Evolutionary conservation across 2,797 vertebrate species (phyloP).

Genomic region (Dicrostonyx torquatus): DNA sequence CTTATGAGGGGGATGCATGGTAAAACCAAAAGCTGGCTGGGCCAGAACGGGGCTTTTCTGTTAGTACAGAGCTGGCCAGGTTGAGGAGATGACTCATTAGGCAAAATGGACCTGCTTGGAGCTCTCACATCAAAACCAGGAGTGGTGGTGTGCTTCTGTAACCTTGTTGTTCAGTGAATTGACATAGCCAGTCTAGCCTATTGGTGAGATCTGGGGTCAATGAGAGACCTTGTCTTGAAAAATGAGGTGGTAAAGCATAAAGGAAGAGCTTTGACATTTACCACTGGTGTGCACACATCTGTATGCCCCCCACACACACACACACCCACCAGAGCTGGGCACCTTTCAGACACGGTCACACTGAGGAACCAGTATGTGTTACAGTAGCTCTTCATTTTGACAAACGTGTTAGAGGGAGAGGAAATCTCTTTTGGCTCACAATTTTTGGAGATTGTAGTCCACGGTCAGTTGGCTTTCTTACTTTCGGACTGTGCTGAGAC

Average conservation of each 20-base stretch:
- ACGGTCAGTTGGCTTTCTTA: neutral
- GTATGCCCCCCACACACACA: neutral
- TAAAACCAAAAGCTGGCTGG: rapidly evolving
- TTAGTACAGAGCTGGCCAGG: too few relatives aligned
- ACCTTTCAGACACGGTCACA: neutral
- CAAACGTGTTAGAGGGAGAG: neutral
- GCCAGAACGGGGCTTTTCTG: neutral
- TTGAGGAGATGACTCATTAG: neutral
- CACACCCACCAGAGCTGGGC: too few relatives aligned
- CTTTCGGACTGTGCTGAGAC: neutral
- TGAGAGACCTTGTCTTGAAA: neutral
- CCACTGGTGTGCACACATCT: neutral
- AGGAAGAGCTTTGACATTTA: neutral
- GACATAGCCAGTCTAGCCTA: neutral
- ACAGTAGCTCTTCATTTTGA: neutral
- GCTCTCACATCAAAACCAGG: neutral
- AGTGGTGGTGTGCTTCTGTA: neutral
- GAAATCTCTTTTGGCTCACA: neutral
- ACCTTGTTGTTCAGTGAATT: neutral
- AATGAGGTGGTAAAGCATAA: neutral
- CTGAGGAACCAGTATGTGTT: neutral
- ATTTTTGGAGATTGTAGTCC: neutral
- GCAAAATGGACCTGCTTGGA: neutral
- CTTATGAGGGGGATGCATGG: rapidly evolving
- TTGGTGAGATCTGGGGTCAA: neutral